Conservation (phyloP, 2,888 invertebrate species). For the Bedellia somnulentella region DNA sequence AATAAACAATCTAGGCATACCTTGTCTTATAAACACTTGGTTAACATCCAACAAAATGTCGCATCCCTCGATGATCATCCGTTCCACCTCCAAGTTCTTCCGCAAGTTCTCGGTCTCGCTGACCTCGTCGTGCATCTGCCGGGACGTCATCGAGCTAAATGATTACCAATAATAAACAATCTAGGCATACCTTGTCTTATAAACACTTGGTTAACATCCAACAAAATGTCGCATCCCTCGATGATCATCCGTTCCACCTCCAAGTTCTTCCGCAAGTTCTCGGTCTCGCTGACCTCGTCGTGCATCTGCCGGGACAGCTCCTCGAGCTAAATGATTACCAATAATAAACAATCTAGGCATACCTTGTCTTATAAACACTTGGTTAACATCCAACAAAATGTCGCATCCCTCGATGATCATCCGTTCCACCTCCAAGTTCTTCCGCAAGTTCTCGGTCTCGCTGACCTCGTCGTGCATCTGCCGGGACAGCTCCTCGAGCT, state of each 20-base stretch:
- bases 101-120: slow-evolving; percentile 91
- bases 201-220: slow-evolving; percentile 92
- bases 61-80: slow-evolving; percentile 93
- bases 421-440: slow-evolving; percentile 87
- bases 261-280: slow-evolving; percentile 87
- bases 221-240: slow-evolving; percentile 88
- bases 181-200: slow-evolving; percentile 76
- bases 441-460: slow-evolving; percentile 88
- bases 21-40: slow-evolving; percentile 91
- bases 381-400: slow-evolving; percentile 87
- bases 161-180: too few relatives aligned
- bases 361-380: slow-evolving; percentile 92
- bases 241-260: slow-evolving; percentile 93
- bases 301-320: slow-evolving; percentile 86
- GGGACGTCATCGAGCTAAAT: too few relatives aligned
- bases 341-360: slow-evolving; percentile 15
- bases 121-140: too few relatives aligned
- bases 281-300: slow-evolving; percentile 90
- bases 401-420: slow-evolving; percentile 95
- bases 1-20: slow-evolving; percentile 35
- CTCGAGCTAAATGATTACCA: too few relatives aligned
- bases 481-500: slow-evolving; percentile 81
- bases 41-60: slow-evolving; percentile 90
- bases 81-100: slow-evolving; percentile 87
- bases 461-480: slow-evolving; percentile 92